Percentiles rank a stretch among this genome's conserved stretches.
phyloP scores from a whole-genome alignment of 1,140 invertebrate species.

The Teleopsis dalmanni region DNA sequence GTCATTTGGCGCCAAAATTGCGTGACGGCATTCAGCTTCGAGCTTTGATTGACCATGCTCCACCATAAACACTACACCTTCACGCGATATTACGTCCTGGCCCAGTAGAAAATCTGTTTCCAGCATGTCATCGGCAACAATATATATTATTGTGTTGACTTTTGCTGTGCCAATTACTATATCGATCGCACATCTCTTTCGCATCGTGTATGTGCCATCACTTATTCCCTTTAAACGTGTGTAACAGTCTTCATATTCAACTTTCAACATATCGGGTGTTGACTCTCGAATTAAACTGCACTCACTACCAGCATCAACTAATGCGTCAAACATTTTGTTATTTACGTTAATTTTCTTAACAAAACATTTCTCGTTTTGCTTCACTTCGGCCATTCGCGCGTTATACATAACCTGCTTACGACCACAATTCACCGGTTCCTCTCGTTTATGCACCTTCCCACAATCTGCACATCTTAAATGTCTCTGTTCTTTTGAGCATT shows the following conservation, averaged over 20 bases:
- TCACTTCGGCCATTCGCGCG: background rate
- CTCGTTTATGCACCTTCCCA: background rate
- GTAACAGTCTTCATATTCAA: background rate
- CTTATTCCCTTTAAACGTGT: background rate
- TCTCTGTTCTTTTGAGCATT: slow-evolving; percentile 5
- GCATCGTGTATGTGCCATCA: background rate
- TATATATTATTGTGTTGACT: background rate
- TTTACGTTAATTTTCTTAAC: background rate
- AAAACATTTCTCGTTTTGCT: background rate
- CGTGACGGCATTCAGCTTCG: background rate
- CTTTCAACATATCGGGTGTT: background rate
- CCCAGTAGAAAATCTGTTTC: background rate
- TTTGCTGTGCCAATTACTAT: background rate
- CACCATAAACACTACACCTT: background rate
- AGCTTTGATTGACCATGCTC: background rate
- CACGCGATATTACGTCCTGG: background rate
- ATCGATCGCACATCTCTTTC: background rate
- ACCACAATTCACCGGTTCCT: background rate
- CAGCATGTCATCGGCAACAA: background rate
- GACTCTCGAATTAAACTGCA: slow-evolving; percentile 5
- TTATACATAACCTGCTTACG: background rate
- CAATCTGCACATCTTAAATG: background rate
- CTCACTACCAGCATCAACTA: slow-evolving; percentile 6
- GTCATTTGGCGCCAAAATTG: background rate
- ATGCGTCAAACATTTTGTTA: background rate